Percentiles rank a stretch among this genome's conserved stretches.
Conservation (phyloP, 2,888 invertebrate species). For the Morpho achilles region DNA sequence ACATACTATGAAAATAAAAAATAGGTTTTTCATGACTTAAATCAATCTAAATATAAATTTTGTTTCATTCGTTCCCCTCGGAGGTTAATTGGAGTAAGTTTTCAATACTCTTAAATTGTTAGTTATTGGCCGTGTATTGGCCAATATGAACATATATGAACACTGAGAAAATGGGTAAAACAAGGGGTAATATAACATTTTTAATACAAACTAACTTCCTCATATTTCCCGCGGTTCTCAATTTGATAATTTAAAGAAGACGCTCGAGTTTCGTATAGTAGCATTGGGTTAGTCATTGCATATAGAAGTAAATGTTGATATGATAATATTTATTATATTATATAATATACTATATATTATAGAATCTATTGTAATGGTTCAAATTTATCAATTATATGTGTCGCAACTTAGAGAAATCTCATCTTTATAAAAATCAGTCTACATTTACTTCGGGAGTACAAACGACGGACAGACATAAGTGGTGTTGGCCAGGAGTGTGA, state of each 20-base stretch:
- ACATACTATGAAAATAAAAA: no score
- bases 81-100: no score
- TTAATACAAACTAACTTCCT: no score
- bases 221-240: no score
- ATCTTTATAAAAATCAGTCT: conserved; percentile 19
- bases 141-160: no score
- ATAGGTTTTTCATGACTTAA: no score
- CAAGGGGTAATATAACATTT: no score
- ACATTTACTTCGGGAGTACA: conserved; percentile 60
- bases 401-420: conserved; percentile 24
- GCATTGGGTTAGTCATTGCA: conserved; percentile 15
- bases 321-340: conserved; percentile 27
- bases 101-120: no score
- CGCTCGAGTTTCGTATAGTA: conserved; percentile 9
- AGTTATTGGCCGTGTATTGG: no score
- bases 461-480: conserved; percentile 39
- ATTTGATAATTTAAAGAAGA: not conserved
- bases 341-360: conserved; percentile 2
- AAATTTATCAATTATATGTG: conserved; percentile 6
- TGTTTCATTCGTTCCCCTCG: no score
- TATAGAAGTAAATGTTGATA: conserved; percentile 55
- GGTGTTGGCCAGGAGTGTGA: conserved; percentile 64
- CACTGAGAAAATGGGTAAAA: no score
- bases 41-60: no score
- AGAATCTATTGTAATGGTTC: conserved; percentile 4